phyloP scores from a whole-genome alignment of 2,113 vertebrate species.

The Xenus cinereus region DNA sequence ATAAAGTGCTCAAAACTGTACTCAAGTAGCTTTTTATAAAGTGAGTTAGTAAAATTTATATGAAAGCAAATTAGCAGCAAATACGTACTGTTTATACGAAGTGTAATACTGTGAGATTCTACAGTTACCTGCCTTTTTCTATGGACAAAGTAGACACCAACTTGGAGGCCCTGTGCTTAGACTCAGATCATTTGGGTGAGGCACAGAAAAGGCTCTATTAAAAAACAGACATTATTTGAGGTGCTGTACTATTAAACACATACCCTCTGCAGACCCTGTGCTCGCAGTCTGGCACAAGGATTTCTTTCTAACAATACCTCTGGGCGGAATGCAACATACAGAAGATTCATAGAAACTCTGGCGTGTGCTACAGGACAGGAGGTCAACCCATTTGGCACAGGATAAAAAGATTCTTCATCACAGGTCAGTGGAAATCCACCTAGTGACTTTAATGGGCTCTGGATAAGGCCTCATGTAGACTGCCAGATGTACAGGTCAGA shows the following conservation, averaged over 20 bases:
- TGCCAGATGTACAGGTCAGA: neutral
- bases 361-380: neutral
- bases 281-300: neutral
- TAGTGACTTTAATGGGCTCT: neutral
- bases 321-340: neutral
- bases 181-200: neutral
- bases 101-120: neutral
- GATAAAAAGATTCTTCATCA: neutral
- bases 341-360: neutral
- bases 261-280: neutral
- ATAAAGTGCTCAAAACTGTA: neutral
- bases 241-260: neutral
- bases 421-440: neutral
- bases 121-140: neutral
- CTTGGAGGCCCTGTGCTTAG: neutral
- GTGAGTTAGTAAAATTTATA: neutral
- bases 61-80: neutral
- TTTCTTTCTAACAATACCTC: neutral
- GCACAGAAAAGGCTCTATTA: neutral
- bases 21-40: neutral
- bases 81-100: neutral
- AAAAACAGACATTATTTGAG: neutral
- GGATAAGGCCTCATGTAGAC: neutral
- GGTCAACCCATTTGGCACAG: neutral
- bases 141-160: neutral